These are phyloP conservation scores for Nanorana parkeri DNA, from an alignment of 2,113 vertebrate genomes.

Conservation along the genomic window DNA sequence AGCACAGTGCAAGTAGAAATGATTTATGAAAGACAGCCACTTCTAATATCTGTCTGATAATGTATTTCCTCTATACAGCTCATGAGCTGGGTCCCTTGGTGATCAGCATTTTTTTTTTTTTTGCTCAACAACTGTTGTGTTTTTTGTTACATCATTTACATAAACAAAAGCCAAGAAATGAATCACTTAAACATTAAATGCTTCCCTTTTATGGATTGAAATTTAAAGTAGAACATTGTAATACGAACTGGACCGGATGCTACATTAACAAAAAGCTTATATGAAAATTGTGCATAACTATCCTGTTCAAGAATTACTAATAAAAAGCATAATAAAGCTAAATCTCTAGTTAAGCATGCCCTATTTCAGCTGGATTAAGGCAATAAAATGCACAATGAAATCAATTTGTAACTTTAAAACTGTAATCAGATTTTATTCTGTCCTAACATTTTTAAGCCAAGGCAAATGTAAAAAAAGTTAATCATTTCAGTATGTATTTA, in stretches of 20 bases:
- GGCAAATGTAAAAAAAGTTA: too few species aligned
- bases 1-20: conserved; percentile 24
- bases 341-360: neutral
- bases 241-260: neutral
- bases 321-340: neutral
- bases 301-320: neutral
- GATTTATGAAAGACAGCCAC: conserved; percentile 41
- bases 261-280: neutral
- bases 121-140: conserved; percentile 30
- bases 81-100: conserved; percentile 12
- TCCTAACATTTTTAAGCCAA: too few species aligned
- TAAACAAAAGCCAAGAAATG: conserved; percentile 25
- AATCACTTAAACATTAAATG: conserved; percentile 25
- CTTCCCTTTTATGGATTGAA: conserved; percentile 15
- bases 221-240: conserved; percentile 29
- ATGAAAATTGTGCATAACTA: neutral
- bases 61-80: conserved; percentile 22
- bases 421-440: too few species aligned
- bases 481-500: too few species aligned
- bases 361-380: neutral
- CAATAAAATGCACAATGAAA: neutral
- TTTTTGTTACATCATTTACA: conserved; percentile 34
- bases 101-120: conserved; percentile 40
- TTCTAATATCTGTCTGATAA: conserved; percentile 45
- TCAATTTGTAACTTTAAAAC: too few species aligned